Evolutionary conservation across 1,140 invertebrate species (phyloP).

Genomic region (Cecropterus lyciades): DNA sequence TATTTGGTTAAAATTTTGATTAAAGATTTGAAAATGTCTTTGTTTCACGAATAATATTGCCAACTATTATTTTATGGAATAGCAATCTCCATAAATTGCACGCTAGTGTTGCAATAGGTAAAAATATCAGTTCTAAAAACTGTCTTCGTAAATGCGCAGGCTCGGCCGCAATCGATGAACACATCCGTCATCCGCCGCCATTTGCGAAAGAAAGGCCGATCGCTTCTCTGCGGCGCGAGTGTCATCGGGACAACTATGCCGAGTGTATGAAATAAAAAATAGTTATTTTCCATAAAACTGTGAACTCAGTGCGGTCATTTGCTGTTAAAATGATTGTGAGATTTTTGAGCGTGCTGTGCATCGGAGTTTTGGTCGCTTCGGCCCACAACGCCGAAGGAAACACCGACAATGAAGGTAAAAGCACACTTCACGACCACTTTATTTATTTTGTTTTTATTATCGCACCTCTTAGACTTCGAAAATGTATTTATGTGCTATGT

Average conservation of each 20-base stretch:
- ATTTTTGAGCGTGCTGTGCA: constrained; percentile 76
- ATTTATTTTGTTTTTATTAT: constrained; percentile 63
- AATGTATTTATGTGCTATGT: constrained; percentile 1
- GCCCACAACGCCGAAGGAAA: constrained; percentile 72
- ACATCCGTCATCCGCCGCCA: constrained; percentile 82
- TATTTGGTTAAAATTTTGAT: no score
- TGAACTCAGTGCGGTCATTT: constrained; percentile 70
- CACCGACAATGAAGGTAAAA: constrained; percentile 80
- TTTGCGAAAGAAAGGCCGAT: constrained; percentile 79
- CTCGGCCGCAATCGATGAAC: constrained; percentile 79
- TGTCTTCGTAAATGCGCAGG: constrained; percentile 56
- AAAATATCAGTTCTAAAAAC: constrained; percentile 44
- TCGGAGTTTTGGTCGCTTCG: constrained; percentile 76
- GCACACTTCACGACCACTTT: constrained; percentile 51
- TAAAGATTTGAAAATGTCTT: no score
- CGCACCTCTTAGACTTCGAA: constrained; percentile 15
- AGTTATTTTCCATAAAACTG: constrained; percentile 73
- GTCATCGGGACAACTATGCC: constrained; percentile 77
- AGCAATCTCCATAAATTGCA: constrained; percentile 11
- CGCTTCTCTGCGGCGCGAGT: constrained; percentile 75
- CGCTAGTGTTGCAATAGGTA: constrained; percentile 39
- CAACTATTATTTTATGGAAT: not conserved
- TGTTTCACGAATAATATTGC: no score
- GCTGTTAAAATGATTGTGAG: constrained; percentile 81
- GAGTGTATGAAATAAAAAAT: constrained; percentile 65